Evolutionary conservation across 2,888 invertebrate genomes (phyloP), one percentile per base, ranked within the genome.

Genomic region (Dasysyrphus albostriatus): DNA sequence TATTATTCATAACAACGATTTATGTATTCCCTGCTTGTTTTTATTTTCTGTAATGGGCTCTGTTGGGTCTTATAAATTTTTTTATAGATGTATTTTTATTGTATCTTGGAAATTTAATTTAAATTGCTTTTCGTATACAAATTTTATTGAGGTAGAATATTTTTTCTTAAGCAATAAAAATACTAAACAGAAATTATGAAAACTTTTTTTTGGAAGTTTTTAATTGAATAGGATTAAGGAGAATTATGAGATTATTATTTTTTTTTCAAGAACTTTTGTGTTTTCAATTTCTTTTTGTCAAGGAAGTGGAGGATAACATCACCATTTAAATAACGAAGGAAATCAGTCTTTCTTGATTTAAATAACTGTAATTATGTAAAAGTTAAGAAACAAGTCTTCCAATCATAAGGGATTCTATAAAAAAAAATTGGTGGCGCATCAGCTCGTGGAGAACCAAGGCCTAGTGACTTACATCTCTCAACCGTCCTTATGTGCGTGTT

Each of bases 1-100:
- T 73, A 73, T 80, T 73, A 80, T 80, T 54, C 29, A 7, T 54
- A 29, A 32, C 54, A 54, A 29, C 29, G 14, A 29, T 8, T 32
- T 29, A 54, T 32, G 8, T n/a, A n/a, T n/a, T 8, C 14, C 29
- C 3, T 54, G 14, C 14, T 54, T 2, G 0, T 32, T 54, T 54
- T 32, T 54, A 54, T 29, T 54, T 54, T 29, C 29, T 54, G 51
- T 24, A 54, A 32, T n/a, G 29, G 54, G 14, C 14, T 7, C 32
- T 3, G 7, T 1, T 32, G 54, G 4, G 32, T 14, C 1, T 54
- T 29, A 32, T 29, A 54, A 54, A 29, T 54, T 54, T 32, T 32
- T 54, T 7, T 14, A 10, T 9, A 24, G 24, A 51, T 51, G 24
- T 24, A 51, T 24, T 54, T 6, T 29, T 14, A 14, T 54, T 54